These are phyloP conservation scores for Phymatocera aterrima DNA, from an alignment of 2,888 invertebrate species.

Conservation along the genomic window DNA sequence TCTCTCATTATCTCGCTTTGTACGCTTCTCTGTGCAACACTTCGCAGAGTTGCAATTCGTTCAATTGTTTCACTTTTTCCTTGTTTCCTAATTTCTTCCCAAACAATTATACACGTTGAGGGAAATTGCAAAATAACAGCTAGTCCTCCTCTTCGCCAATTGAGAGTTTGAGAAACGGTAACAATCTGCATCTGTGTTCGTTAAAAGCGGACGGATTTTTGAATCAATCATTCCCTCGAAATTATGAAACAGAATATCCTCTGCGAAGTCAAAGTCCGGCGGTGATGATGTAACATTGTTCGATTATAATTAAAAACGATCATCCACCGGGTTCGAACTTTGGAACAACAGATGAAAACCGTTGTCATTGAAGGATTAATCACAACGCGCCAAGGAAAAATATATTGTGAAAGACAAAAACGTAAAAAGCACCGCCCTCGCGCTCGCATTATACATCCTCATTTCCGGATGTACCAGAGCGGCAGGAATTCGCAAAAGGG, in stretches of 20 bases:
- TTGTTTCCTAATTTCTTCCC: background rate
- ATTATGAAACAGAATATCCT: background rate
- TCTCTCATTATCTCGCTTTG: slow-evolving; percentile 33
- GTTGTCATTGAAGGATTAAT: background rate
- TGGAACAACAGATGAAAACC: background rate
- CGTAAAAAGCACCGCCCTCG: too few species aligned
- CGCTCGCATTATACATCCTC: too few species aligned
- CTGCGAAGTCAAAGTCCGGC: background rate
- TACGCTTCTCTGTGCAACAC: slow-evolving; percentile 1
- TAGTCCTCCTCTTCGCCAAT: background rate
- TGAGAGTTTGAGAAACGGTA: background rate
- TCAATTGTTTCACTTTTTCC: background rate
- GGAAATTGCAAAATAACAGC: slow-evolving; percentile 24
- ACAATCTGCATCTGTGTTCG: background rate
- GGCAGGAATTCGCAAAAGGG: too few species aligned
- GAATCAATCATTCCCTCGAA: background rate
- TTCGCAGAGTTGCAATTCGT: background rate
- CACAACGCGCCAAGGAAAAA: background rate
- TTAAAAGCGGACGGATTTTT: too few species aligned
- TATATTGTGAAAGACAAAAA: background rate
- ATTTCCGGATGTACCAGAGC: too few species aligned
- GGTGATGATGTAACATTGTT: background rate
- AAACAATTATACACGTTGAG: background rate
- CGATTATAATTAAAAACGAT: background rate
- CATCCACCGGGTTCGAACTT: background rate